Conservation (phyloP, 2,888 invertebrate species). For the Sinohyriopsis cumingii region DNA sequence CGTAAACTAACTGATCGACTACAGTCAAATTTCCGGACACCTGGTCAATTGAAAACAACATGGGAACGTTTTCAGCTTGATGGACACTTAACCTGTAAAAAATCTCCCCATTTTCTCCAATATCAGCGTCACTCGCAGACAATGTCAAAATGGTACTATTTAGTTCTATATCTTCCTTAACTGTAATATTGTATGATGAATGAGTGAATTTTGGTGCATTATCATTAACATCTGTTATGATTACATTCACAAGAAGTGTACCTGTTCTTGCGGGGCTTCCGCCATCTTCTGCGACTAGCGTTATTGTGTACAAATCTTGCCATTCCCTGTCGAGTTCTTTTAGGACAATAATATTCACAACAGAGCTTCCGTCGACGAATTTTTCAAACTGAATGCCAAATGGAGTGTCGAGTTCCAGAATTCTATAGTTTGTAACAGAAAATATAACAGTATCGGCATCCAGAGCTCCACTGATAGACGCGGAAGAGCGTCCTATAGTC, state of each 20-base stretch:
- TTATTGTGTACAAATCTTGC: conserved; percentile 85
- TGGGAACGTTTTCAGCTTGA: conserved; percentile 76
- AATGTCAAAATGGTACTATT: conserved; percentile 79
- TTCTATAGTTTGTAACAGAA: conserved; percentile 77
- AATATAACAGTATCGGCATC: conserved; percentile 85
- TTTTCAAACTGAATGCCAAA: conserved; percentile 22
- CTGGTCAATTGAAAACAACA: conserved; percentile 88
- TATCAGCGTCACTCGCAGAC: conserved; percentile 92
- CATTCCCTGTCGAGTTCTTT: conserved; percentile 87
- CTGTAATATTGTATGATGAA: conserved; percentile 85
- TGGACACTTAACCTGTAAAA: conserved; percentile 84
- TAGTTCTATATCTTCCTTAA: conserved; percentile 68
- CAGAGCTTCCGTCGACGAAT: conserved; percentile 77
- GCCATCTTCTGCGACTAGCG: conserved; percentile 78
- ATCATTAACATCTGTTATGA: conserved; percentile 76
- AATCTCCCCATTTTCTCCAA: conserved; percentile 94
- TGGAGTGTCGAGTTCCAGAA: conserved; percentile 21
- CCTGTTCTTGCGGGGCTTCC: conserved; percentile 46
- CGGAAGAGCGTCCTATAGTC: conserved; percentile 24
- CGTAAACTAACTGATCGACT: conserved; percentile 71
- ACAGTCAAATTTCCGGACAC: conserved; percentile 89
- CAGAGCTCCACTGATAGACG: conserved; percentile 75
- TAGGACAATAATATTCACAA: conserved; percentile 80
- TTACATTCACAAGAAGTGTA: conserved; percentile 62
- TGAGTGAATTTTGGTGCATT: conserved; percentile 93